Conservation (phyloP, 2,888 invertebrate genomes). For the Morpho helenor region DNA sequence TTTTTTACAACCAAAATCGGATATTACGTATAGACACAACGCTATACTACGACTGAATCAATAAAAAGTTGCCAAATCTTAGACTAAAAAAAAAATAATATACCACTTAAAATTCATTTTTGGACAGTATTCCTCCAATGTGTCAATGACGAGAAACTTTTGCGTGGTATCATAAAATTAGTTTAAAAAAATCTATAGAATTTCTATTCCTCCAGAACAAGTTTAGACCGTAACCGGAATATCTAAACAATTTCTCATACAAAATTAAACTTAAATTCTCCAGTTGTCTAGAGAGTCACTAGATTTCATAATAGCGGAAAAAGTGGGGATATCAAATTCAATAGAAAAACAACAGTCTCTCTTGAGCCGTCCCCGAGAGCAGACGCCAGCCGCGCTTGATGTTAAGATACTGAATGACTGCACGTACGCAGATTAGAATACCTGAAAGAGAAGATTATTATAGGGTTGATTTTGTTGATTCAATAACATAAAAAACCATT, state of each 20-base stretch:
- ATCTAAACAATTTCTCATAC: no score
- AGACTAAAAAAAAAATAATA: no score
- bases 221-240: no score
- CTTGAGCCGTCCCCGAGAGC: constrained; percentile 91
- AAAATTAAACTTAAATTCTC: no score
- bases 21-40: neutral
- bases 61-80: no score
- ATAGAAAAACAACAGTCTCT: constrained; percentile 92
- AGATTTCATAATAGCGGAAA: neutral
- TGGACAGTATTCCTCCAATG: neutral
- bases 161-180: no score
- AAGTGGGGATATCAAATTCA: constrained; percentile 43
- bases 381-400: constrained; percentile 94
- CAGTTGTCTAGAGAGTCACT: no score
- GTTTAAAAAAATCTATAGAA: no score
- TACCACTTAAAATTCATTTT: no score
- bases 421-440: constrained; percentile 91
- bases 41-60: no score
- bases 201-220: no score
- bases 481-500: neutral
- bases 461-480: neutral
- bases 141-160: neutral
- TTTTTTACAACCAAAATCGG: neutral
- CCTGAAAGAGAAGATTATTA: constrained; percentile 70
- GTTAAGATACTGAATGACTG: constrained; percentile 92